Evolutionary conservation across 2,113 vertebrate genomes (phyloP), one percentile per base, ranked within the genome.

Genomic region (Chiloscyllium plagiosum): DNA sequence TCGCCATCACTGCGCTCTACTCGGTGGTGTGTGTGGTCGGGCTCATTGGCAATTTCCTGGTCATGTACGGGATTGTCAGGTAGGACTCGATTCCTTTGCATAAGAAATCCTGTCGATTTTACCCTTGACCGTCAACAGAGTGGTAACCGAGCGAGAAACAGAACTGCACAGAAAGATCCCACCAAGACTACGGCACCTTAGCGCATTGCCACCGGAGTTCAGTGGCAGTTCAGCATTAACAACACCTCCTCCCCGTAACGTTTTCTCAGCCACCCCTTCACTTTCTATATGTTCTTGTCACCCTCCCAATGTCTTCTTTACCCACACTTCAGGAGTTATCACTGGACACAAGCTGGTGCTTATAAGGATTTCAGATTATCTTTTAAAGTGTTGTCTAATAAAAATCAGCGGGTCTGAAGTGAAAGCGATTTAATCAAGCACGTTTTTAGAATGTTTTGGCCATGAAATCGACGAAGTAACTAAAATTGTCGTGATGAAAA

Each of bases 61-160:
- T 99, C 19, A 99, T 99, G 99, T 99, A 98, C 93, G 99, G 99
- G 69, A 99, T 99, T 96, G 98, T 99, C 96, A 98, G 99, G 99
- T 99, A 98, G 98, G 98, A 95, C 1, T 1, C 42, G 10, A 76
- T 61, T 56, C 95, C 89, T n/a, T 37, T 68, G 15, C 65, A 6
- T 65, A 0, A 22, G 52, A 4, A 2, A n/a, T 33, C 7, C 61
- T 22, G 52, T n/a, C n/a, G 13, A 13, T 87, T 13, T 29, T 3
- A 56, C 89, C 89, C 33, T 33, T n/a, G 33, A 56, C 26, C 85
- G 6, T 87, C 85, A 87, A 6, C 85, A 2, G 20, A 65, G 29
- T 33, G 1, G 89, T n/a, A 65, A n/a, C 56, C 29, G 17, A 20
- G 61, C 1, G 8, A 2, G 89, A n/a, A n/a, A n/a, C 52, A 33